These are phyloP conservation scores for Intellagama lesueurii DNA, from an alignment of 2,797 vertebrate species.

Conservation along the genomic window DNA sequence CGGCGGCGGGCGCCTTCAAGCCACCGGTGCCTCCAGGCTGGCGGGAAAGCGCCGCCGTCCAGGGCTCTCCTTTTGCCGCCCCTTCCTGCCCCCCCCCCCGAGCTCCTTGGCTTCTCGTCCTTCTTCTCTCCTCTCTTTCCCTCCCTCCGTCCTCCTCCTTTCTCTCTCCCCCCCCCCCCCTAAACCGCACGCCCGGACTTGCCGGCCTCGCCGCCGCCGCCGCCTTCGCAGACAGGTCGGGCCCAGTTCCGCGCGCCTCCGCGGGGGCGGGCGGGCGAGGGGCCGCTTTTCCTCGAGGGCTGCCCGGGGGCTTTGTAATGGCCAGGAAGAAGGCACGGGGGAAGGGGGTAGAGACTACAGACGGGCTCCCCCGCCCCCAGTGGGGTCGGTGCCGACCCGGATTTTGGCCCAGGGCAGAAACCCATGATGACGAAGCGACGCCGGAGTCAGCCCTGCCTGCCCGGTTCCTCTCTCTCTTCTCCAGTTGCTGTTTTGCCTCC, in stretches of 20 bases:
- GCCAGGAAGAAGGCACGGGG: background rate
- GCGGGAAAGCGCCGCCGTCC: too few species aligned
- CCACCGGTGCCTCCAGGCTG: background rate
- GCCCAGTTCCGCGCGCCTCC: background rate
- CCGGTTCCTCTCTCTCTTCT: too few species aligned
- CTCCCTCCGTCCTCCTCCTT: fast-evolving
- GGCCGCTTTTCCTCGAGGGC: background rate
- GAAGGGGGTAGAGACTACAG: background rate
- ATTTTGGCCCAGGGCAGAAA: background rate
- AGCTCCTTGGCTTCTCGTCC: too few species aligned
- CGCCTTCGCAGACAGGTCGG: background rate
- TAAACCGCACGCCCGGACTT: background rate
- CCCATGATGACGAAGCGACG: background rate
- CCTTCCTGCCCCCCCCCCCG: too few species aligned
- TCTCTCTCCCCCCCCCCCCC: too few species aligned
- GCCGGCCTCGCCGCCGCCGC: background rate
- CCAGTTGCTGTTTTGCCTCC: too few species aligned
- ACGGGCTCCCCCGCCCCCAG: background rate
- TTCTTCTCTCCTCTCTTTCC: background rate
- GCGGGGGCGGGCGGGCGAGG: background rate
- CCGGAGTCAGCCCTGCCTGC: too few species aligned
- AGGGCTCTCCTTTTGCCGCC: too few species aligned
- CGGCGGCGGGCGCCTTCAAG: too few species aligned
- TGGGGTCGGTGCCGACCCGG: background rate
- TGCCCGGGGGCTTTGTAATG: background rate